phyloP scores from a whole-genome alignment of 2,888 invertebrate genomes.

The Drosophila pseudotakahashii region DNA sequence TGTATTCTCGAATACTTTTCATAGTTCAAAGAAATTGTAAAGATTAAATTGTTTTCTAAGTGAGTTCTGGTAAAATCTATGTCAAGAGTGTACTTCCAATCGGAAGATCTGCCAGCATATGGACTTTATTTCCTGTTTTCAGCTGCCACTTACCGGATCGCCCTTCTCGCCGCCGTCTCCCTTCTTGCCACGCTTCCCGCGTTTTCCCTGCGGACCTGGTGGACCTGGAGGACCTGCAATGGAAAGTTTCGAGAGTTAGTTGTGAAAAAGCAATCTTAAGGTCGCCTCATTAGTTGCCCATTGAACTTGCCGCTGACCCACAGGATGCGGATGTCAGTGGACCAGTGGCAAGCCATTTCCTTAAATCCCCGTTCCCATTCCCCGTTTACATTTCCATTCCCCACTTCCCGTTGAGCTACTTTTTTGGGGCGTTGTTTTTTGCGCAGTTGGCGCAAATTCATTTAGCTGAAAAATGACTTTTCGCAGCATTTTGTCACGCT shows the following conservation, averaged over 20 bases:
- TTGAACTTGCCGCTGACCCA: slow-evolving; percentile 69
- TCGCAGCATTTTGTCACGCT: slow-evolving; percentile 66
- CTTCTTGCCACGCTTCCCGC: slow-evolving; percentile 95
- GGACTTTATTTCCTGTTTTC: slow-evolving; percentile 4
- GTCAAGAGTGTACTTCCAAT: not conserved
- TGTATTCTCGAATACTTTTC: too few species aligned
- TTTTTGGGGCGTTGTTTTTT: slow-evolving; percentile 56
- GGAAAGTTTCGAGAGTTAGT: slow-evolving; percentile 49
- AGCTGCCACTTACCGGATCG: slow-evolving; percentile 88
- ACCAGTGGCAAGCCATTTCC: slow-evolving; percentile 55
- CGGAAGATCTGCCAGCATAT: slow-evolving; percentile 14
- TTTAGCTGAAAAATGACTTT: slow-evolving; percentile 80
- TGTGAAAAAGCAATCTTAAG: slow-evolving; percentile 46
- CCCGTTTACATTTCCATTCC: slow-evolving; percentile 3
- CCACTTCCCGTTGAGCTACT: slow-evolving; percentile 1
- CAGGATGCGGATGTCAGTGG: slow-evolving; percentile 21
- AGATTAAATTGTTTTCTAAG: not conserved
- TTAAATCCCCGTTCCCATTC: not conserved
- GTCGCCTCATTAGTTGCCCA: slow-evolving; percentile 73
- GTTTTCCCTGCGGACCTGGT: slow-evolving; percentile 93
- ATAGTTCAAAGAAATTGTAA: too few species aligned
- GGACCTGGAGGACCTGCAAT: slow-evolving; percentile 87
- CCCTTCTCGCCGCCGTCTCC: slow-evolving; percentile 93
- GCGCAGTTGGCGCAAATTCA: slow-evolving; percentile 80
- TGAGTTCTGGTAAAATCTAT: not conserved